A percentile compares a stretch with the other conserved stretches of the same genome.
phyloP scores from a whole-genome alignment of 2,888 invertebrate genomes.

The Eristalis pertinax region DNA sequence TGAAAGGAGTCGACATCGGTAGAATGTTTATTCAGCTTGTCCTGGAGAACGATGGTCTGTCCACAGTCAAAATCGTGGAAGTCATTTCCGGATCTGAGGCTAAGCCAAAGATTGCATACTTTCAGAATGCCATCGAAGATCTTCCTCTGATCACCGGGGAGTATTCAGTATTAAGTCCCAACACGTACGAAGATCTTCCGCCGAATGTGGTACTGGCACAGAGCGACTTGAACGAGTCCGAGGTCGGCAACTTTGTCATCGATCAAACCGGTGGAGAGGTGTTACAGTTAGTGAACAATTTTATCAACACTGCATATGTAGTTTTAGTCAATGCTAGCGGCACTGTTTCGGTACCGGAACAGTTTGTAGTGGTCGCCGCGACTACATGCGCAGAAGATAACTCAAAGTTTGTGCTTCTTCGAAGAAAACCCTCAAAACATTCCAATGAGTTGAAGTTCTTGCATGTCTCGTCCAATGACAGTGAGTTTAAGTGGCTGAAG shows the following conservation, averaged over 20 bases:
- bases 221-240: slow-evolving; percentile 81
- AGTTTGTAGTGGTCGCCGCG: slow-evolving; percentile 12
- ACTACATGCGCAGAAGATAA: slow-evolving; percentile 20
- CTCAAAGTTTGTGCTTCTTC: slow-evolving; percentile 10
- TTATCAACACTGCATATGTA: slow-evolving; percentile 62
- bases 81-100: slow-evolving; percentile 80
- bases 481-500: slow-evolving; percentile 74
- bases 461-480: slow-evolving; percentile 72
- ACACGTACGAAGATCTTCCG: slow-evolving; percentile 74
- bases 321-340: slow-evolving; percentile 2
- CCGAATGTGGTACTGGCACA: slow-evolving; percentile 83
- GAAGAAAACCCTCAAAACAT: neutral
- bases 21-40: slow-evolving; percentile 86
- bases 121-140: slow-evolving; percentile 84
- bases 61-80: slow-evolving; percentile 84
- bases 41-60: slow-evolving; percentile 85
- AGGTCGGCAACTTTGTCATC: slow-evolving; percentile 73
- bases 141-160: slow-evolving; percentile 86
- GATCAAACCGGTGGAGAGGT: slow-evolving; percentile 60
- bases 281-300: slow-evolving; percentile 79
- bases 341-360: neutral
- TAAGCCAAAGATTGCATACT: slow-evolving; percentile 82
- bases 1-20: slow-evolving; percentile 81
- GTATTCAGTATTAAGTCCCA: slow-evolving; percentile 81
- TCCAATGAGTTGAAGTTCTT: slow-evolving; percentile 55